Evolutionary conservation across 2,888 invertebrate species (phyloP).

Genomic region (Rhagophthalmus giganteus): DNA sequence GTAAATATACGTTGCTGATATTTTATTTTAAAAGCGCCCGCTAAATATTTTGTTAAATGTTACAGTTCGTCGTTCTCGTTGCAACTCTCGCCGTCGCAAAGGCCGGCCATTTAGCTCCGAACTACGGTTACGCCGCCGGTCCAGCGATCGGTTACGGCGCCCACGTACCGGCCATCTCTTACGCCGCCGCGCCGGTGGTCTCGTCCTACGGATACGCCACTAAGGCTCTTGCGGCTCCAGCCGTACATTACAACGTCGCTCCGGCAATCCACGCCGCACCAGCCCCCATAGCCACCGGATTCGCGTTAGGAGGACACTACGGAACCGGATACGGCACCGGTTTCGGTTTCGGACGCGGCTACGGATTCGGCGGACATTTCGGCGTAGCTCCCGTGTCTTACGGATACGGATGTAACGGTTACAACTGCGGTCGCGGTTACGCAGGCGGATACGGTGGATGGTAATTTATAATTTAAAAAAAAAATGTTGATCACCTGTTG

Average conservation of each 20-base stretch:
- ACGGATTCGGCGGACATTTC: too few species aligned
- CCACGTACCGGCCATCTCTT: neutral
- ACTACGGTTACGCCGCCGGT: too few species aligned
- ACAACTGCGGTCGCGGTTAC: too few species aligned
- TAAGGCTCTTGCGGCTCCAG: too few species aligned
- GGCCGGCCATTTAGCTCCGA: constrained; percentile 1
- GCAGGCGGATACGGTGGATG: too few species aligned
- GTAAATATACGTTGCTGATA: too few species aligned
- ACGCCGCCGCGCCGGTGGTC: neutral
- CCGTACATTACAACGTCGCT: neutral
- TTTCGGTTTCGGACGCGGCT: neutral
- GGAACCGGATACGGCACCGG: neutral
- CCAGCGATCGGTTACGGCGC: neutral
- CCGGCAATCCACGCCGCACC: neutral
- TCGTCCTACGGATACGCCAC: neutral
- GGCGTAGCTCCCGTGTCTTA: too few species aligned
- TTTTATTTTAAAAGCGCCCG: neutral
- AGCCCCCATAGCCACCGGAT: neutral
- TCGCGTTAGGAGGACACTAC: neutral
- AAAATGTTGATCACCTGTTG: too few species aligned
- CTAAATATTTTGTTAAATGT: neutral
- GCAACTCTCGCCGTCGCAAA: neutral
- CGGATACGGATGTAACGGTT: too few species aligned
- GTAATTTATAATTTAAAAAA: too few species aligned
- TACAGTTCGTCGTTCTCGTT: constrained; percentile 1